Evolutionary conservation across 2,113 vertebrate genomes (phyloP).

Genomic region (Sebastes schlegelii): DNA sequence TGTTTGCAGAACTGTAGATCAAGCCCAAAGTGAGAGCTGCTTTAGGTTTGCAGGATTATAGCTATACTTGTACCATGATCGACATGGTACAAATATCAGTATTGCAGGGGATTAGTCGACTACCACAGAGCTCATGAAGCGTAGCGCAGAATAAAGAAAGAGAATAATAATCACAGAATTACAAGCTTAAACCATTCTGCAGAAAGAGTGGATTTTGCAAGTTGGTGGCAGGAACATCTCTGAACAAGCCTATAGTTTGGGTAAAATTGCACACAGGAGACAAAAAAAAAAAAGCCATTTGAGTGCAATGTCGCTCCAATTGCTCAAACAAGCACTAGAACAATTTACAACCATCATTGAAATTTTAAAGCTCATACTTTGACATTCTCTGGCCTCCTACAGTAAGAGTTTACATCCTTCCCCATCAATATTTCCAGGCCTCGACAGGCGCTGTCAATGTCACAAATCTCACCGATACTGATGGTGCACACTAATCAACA

Average conservation of each 20-base stretch:
- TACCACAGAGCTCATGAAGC: neutral
- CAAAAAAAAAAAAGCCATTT: neutral
- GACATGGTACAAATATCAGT: neutral
- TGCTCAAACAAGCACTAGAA: neutral
- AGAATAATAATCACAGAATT: neutral
- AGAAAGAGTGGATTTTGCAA: neutral
- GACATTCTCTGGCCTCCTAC: neutral
- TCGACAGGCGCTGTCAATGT: neutral
- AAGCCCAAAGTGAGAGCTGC: neutral
- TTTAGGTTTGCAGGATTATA: neutral
- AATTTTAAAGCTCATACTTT: neutral
- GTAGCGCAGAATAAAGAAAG: neutral
- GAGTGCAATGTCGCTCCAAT: neutral
- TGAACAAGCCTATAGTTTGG: neutral
- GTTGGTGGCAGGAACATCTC: neutral
- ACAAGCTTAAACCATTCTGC: neutral
- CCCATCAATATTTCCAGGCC: conserved; percentile 29
- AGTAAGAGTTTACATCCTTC: neutral
- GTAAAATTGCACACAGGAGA: neutral
- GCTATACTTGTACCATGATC: neutral
- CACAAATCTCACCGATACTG: conserved; percentile 25
- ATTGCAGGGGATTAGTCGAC: neutral
- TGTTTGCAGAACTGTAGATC: neutral
- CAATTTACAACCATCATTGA: neutral
- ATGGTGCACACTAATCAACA: conserved; percentile 43